Evolutionary conservation across 2,113 vertebrate genomes (phyloP).

Genomic region (Pyrgilauda ruficollis): DNA sequence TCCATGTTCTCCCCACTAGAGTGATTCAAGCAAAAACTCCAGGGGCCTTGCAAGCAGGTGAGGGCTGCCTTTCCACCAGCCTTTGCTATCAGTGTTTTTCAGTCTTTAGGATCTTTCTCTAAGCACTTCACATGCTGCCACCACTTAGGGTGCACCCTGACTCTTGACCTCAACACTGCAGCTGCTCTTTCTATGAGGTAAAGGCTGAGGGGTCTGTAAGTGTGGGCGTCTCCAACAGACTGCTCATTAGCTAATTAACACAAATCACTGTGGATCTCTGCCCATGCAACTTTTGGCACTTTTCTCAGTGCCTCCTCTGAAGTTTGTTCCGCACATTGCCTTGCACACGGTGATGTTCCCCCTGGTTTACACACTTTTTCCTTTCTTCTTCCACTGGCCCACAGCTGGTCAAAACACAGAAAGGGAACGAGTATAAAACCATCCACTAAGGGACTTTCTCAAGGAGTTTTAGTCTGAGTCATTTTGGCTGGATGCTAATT

Average conservation of each 20-base stretch:
- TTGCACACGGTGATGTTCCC: neutral
- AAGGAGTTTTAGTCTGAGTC: neutral
- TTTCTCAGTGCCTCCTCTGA: neutral
- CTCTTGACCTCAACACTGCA: neutral
- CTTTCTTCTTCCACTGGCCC: neutral
- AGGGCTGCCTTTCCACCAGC: neutral
- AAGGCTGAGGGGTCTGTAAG: neutral
- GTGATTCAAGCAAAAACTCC: neutral
- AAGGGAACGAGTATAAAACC: neutral
- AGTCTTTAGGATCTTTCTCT: neutral
- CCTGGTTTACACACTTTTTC: neutral
- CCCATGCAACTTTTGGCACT: neutral
- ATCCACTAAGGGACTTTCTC: neutral
- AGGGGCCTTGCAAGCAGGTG: neutral
- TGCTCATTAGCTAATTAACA: neutral
- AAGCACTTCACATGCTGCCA: neutral
- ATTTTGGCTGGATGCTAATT: neutral
- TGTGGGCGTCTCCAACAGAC: neutral
- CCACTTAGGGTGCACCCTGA: neutral
- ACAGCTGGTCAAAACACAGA: neutral
- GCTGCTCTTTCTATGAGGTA: neutral
- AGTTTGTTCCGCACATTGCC: accelerated
- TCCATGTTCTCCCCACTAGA: neutral
- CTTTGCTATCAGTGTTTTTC: neutral
- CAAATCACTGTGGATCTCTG: neutral